These are phyloP conservation scores for Melanocharis versteri DNA, from an alignment of 2,113 vertebrate species.

Conservation along the genomic window DNA sequence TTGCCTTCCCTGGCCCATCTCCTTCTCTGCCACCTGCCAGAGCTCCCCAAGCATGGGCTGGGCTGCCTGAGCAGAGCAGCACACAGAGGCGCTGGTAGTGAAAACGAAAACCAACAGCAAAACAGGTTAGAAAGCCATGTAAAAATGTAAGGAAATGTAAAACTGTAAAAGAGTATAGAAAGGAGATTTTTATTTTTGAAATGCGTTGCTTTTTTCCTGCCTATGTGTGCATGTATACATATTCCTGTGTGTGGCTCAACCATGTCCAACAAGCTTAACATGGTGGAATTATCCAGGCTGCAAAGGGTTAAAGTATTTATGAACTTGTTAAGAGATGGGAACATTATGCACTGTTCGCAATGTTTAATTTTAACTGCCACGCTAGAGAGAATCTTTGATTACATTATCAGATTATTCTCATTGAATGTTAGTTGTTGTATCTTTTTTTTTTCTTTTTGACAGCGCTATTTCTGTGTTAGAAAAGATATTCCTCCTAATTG, in stretches of 20 bases:
- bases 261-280: neutral
- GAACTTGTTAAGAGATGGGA: constrained; percentile 16
- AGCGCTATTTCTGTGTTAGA: neutral
- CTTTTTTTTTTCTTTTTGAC: neutral
- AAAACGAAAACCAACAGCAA: neutral
- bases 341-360: neutral
- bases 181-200: neutral
- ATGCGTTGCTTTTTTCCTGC: neutral
- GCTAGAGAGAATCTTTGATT: constrained; percentile 25
- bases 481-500: constrained; percentile 1
- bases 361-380: constrained; percentile 31
- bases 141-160: neutral
- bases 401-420: constrained; percentile 43
- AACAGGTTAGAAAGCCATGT: neutral
- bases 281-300: neutral
- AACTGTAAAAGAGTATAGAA: neutral
- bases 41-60: neutral
- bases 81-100: neutral
- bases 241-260: neutral
- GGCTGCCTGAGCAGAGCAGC: neutral
- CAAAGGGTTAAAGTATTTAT: constrained; percentile 16
- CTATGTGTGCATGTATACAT: neutral
- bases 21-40: neutral
- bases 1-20: neutral
- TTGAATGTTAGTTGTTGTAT: neutral